These are phyloP conservation scores for Alligator mississippiensis DNA, from an alignment of 2,113 vertebrate genomes.

Conservation along the genomic window DNA sequence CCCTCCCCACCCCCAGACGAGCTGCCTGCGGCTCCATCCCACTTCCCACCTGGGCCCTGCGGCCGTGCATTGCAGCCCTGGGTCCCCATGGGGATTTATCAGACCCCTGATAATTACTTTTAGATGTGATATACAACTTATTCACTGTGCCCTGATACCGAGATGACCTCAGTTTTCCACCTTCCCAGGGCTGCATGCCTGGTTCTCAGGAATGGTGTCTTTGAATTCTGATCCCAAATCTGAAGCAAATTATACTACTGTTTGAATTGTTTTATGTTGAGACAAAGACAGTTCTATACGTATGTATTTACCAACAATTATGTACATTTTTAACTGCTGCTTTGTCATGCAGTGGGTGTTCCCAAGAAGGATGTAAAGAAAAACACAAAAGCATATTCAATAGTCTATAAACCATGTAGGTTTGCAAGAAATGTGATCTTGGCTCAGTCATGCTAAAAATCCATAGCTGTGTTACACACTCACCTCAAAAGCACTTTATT, in stretches of 20 bases:
- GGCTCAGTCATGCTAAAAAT: background rate
- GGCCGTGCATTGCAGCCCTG: too few species aligned
- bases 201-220: background rate
- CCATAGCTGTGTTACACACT: background rate
- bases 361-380: background rate
- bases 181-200: fast-evolving
- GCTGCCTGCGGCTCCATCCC: too few species aligned
- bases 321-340: background rate
- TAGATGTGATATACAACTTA: background rate
- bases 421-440: background rate
- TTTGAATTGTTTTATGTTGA: background rate
- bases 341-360: background rate
- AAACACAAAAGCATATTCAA: background rate
- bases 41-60: too few species aligned
- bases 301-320: background rate
- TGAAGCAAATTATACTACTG: background rate
- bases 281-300: background rate
- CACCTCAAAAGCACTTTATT: background rate
- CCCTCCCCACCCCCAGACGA: too few species aligned
- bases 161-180: background rate
- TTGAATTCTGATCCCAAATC: background rate
- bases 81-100: too few species aligned
- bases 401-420: background rate
- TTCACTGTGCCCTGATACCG: background rate
- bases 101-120: background rate